A percentile compares a stretch with the other conserved stretches of the same genome.
Evolutionary conservation across 2,888 invertebrate species (phyloP).

Genomic region (Macrosiphum euphorbiae): DNA sequence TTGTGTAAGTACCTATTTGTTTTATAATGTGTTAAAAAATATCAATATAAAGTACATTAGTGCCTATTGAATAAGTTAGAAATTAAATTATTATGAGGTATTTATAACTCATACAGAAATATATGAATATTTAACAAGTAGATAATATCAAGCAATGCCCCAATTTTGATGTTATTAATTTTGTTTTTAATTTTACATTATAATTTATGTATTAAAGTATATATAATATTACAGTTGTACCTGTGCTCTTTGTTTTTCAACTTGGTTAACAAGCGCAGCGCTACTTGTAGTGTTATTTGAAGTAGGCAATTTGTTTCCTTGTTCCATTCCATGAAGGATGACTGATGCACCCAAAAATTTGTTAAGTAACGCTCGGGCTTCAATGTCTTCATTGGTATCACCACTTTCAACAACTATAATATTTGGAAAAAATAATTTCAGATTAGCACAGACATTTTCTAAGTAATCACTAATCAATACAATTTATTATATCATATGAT

Average conservation of each 20-base stretch:
- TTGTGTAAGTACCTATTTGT: too few species aligned
- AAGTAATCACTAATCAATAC: not conserved
- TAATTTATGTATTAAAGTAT: not conserved
- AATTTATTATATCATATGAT: not conserved
- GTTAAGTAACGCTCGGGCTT: slow-evolving; percentile 83
- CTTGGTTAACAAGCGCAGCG: slow-evolving; percentile 69
- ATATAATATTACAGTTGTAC: not conserved
- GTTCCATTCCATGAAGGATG: slow-evolving; percentile 83
- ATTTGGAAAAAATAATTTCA: not conserved
- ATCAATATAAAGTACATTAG: not conserved
- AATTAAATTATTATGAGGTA: not conserved
- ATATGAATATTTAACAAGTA: not conserved
- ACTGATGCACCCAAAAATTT: slow-evolving; percentile 87
- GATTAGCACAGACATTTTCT: slow-evolving; percentile 16
- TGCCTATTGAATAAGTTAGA: too few species aligned
- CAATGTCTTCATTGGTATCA: slow-evolving; percentile 78
- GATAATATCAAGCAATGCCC: not conserved
- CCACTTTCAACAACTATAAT: slow-evolving; percentile 53
- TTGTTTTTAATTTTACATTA: not conserved
- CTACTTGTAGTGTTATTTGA: slow-evolving; percentile 66
- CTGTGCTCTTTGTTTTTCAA: slow-evolving; percentile 68
- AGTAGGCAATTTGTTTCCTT: slow-evolving; percentile 69
- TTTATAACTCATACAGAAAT: not conserved
- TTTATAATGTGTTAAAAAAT: not conserved
- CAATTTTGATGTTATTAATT: not conserved